Conservation (phyloP, 2,797 vertebrate species). For the Neopelma chrysocephalum region DNA sequence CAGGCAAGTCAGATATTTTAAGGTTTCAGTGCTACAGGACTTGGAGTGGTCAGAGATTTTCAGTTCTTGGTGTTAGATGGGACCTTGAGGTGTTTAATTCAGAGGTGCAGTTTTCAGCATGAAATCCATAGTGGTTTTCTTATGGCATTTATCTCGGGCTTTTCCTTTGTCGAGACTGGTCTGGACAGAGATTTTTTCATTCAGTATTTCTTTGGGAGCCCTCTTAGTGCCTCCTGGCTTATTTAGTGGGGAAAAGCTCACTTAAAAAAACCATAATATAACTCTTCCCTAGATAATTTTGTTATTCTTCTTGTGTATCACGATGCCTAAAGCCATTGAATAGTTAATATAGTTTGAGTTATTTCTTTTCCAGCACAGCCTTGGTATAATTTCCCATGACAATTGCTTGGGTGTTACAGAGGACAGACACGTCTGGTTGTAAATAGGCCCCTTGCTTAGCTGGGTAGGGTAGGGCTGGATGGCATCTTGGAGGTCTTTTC, state of each 20-base stretch:
- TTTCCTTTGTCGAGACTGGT: neutral
- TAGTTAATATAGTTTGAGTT: neutral
- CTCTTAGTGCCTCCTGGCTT: neutral
- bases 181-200: neutral
- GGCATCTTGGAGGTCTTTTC: neutral
- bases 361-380: neutral
- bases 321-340: neutral
- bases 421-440: neutral
- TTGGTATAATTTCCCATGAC: neutral
- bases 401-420: neutral
- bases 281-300: neutral
- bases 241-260: neutral
- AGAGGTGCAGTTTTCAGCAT: neutral
- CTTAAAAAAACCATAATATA: neutral
- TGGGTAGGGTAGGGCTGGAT: neutral
- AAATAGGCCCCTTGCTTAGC: neutral
- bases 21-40: neutral
- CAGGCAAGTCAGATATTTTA: neutral
- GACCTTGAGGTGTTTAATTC: neutral
- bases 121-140: neutral
- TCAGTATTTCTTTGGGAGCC: neutral
- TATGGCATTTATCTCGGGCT: neutral
- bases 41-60: neutral
- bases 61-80: accelerated
- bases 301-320: neutral